Base-by-base conservation (phyloP, 2,113 vertebrate genomes). In the Gambusia affinis region DNA sequence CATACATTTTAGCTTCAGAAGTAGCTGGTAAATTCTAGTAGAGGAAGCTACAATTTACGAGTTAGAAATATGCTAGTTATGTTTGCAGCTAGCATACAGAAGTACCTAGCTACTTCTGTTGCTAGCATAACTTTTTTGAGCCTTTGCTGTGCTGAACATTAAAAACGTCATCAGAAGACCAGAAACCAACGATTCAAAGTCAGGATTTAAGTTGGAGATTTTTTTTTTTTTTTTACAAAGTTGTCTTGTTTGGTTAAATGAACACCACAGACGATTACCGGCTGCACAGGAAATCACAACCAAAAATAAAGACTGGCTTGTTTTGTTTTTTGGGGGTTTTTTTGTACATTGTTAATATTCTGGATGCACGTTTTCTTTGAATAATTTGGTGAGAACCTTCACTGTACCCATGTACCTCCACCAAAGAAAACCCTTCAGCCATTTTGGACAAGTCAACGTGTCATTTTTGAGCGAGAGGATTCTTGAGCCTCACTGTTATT, bases 121-220 rank as follows among this genome's bases (percentile, higher is more conserved):
- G 31, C 31, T 33, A 33, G 35, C 35, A 37, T 37, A 37, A 37
- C 10, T 3, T 11, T 37, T 37, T 37, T 3, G 10, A 60, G 64
- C 14, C 22, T 64, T 64, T 76, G 12, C 29, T 47, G 54, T 76
- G 11, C n/a, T 73, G 61, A 70, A 33, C 67, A 14, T 67, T 47
- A 64, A 54, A 62, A 67, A 47, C 15, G 1, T 47, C 15, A 47
- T 47, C 17, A 27, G 24, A 67, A 67, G 15, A 8, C 57, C 12
- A 62, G 24, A 12, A 29, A 60, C 27, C 37, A 24, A 10, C 14
- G 37, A 31, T 10, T 47, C 60, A 29, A 39, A 29, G n/a, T 42
- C 22, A 17, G 28, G 42, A 62, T 22, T 51, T 64, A 15, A 17
- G 44, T 19, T 37, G 44, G 44, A 6, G 4, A 7, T 67, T 27